A percentile compares a stretch with the other conserved stretches of the same genome.
Evolutionary conservation across 2,888 invertebrate species (phyloP).

Genomic region (Teleogryllus oceanicus): DNA sequence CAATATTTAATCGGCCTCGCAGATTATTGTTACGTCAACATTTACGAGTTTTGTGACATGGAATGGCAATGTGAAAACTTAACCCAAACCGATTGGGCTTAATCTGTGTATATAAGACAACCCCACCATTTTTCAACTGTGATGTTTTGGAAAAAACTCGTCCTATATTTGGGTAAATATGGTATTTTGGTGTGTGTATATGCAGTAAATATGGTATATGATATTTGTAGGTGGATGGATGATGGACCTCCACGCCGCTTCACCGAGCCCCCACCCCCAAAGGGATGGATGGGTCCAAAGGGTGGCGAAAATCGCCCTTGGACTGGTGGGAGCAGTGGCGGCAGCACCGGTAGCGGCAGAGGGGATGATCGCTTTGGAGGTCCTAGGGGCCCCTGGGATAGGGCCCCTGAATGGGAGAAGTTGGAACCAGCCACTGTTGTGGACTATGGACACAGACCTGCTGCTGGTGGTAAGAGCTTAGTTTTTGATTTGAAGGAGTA

Average conservation of each 20-base stretch:
- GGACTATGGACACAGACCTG: slow-evolving; percentile 67
- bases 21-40: too few species aligned
- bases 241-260: not conserved
- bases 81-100: too few species aligned
- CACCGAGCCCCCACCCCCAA: not conserved
- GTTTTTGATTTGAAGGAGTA: too few species aligned
- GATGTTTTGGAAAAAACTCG: too few species aligned
- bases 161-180: too few species aligned
- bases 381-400: slow-evolving; percentile 24
- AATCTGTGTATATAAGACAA: too few species aligned
- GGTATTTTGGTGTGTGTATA: too few species aligned
- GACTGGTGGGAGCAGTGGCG: not conserved
- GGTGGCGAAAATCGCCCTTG: slow-evolving; percentile 19
- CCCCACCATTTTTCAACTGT: too few species aligned
- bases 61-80: too few species aligned
- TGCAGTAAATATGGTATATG: too few species aligned
- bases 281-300: slow-evolving; percentile 25
- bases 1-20: too few species aligned
- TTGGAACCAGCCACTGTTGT: slow-evolving; percentile 60
- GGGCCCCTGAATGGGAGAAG: slow-evolving; percentile 39
- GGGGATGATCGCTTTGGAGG: slow-evolving; percentile 1
- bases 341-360: not conserved
- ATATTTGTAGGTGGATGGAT: slow-evolving; percentile 18
- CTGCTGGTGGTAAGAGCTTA: slow-evolving; percentile 38
- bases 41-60: too few species aligned